Evolutionary conservation across 2,797 vertebrate genomes (phyloP).

Genomic region (Arremon aurantiirostris): DNA sequence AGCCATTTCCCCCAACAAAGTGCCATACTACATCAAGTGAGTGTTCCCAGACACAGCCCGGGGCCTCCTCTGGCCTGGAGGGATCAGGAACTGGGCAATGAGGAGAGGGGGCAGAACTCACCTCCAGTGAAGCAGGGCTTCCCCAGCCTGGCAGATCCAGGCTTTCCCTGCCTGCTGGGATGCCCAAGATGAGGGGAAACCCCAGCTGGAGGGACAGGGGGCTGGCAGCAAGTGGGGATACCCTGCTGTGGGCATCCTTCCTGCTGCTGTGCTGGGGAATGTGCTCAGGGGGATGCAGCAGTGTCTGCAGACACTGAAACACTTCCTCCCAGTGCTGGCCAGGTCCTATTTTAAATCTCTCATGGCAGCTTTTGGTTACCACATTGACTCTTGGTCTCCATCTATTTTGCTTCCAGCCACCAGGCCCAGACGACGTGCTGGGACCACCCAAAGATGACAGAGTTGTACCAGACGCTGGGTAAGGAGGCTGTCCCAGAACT

Average conservation of each 20-base stretch:
- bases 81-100: accelerated
- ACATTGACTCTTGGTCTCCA: neutral
- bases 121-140: accelerated
- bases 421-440: slow-evolving; percentile 98
- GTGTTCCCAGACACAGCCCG: slow-evolving; percentile 24
- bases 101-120: neutral
- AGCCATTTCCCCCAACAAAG: slow-evolving; percentile 98
- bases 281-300: neutral
- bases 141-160: neutral
- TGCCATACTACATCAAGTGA: slow-evolving; percentile 99
- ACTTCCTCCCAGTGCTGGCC: accelerated
- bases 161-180: neutral
- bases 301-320: neutral
- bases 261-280: neutral
- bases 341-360: neutral
- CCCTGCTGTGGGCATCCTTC: neutral
- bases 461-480: slow-evolving; percentile 94
- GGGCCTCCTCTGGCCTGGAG: neutral
- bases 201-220: neutral
- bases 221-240: neutral
- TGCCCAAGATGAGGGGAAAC: neutral
- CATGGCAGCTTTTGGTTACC: neutral
- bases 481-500: slow-evolving; percentile 25
- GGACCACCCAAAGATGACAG: slow-evolving; percentile 99
- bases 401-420: slow-evolving; percentile 79